These are phyloP conservation scores for Osedax frankpressi DNA, from an alignment of 2,888 invertebrate species.

Conservation along the genomic window DNA sequence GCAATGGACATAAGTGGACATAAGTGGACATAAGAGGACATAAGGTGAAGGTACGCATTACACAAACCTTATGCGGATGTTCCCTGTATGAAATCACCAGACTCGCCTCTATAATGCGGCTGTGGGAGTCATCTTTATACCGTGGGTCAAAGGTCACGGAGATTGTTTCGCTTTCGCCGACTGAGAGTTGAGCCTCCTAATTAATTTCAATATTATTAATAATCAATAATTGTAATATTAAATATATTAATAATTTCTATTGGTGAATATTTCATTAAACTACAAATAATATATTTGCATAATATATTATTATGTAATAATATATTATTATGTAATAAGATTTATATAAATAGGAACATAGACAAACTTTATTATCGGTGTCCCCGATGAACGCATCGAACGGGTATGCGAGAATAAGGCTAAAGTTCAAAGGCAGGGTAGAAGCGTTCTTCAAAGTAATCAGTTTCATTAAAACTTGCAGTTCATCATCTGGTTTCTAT, in stretches of 20 bases:
- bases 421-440: conserved; percentile 39
- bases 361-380: neutral
- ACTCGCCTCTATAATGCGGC: conserved; percentile 39
- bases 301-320: neutral
- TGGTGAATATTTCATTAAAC: neutral
- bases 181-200: conserved; percentile 36
- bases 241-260: neutral
- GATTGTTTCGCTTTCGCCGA: conserved; percentile 35
- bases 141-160: conserved; percentile 41
- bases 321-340: neutral
- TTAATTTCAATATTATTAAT: too few species aligned
- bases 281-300: neutral
- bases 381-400: neutral
- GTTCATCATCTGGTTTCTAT: conserved; percentile 32
- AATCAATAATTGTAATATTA: too few species aligned
- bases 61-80: conserved; percentile 43
- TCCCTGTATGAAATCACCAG: conserved; percentile 41
- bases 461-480: conserved; percentile 34
- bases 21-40: too few species aligned
- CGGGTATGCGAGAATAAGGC: conserved; percentile 36
- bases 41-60: too few species aligned
- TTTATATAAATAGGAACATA: neutral
- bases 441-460: conserved; percentile 43
- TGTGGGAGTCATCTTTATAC: conserved; percentile 43
- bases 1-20: too few species aligned